phyloP scores from a whole-genome alignment of 2,888 invertebrate genomes.

The Chaetogeoica ovagalla region DNA sequence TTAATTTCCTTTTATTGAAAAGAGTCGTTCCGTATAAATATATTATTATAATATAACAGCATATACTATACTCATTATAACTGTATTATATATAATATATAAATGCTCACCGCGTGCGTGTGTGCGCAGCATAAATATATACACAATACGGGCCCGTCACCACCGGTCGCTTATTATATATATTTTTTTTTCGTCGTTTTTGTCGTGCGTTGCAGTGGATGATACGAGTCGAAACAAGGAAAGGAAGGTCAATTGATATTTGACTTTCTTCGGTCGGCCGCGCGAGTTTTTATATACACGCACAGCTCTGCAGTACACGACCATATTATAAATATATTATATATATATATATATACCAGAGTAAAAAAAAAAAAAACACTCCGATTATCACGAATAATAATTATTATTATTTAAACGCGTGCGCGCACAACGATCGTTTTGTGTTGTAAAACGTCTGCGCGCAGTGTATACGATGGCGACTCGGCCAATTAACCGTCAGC shows the following conservation, averaged over 20 bases:
- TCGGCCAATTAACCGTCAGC: slow-evolving; percentile 48
- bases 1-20: slow-evolving; percentile 47
- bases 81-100: background rate
- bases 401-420: slow-evolving; percentile 24
- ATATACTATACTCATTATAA: background rate
- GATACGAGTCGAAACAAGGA: too few relatives aligned
- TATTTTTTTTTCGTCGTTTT: too few relatives aligned
- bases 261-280: slow-evolving; percentile 41
- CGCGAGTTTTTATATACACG: background rate
- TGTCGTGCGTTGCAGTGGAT: too few relatives aligned
- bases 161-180: background rate
- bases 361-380: slow-evolving; percentile 13
- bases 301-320: background rate
- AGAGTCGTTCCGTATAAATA: slow-evolving; percentile 2
- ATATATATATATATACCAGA: too few relatives aligned
- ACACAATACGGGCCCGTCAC: background rate
- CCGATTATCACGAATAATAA: slow-evolving; percentile 41
- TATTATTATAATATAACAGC: background rate
- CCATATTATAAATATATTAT: background rate
- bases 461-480: slow-evolving; percentile 13
- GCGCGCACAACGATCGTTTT: background rate
- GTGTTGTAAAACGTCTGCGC: background rate
- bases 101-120: background rate
- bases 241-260: slow-evolving; percentile 51
- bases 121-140: background rate